Evolutionary conservation across 2,797 vertebrate genomes (phyloP).

Genomic region (Paramormyrops hopkinsi): DNA sequence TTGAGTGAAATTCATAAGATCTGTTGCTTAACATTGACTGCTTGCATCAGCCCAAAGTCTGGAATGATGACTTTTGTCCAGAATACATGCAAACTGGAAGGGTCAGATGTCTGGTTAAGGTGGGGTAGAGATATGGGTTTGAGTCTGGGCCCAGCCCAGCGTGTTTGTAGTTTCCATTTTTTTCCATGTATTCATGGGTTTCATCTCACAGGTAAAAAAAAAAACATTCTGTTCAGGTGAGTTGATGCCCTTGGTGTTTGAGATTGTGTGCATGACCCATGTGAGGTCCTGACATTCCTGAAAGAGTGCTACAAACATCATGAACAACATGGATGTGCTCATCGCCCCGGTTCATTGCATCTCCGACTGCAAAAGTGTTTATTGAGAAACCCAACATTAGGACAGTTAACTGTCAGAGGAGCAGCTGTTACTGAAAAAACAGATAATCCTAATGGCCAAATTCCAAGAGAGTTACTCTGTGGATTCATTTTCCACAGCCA

Average conservation of each 20-base stretch:
- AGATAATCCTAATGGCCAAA: neutral
- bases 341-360: neutral
- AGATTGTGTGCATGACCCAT: neutral
- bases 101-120: neutral
- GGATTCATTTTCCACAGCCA: neutral
- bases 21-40: neutral
- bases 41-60: neutral
- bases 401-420: neutral
- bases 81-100: neutral
- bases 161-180: neutral
- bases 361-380: neutral
- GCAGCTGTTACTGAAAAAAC: constrained; percentile 2
- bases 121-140: neutral
- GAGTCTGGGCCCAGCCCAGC: neutral
- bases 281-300: neutral
- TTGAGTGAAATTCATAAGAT: neutral
- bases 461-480: constrained; percentile 3
- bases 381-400: neutral
- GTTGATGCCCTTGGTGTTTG: neutral
- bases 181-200: neutral
- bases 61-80: neutral
- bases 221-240: neutral
- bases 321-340: neutral
- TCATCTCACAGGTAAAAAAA: neutral
- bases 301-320: neutral